Conservation (phyloP, 2,888 invertebrate genomes). For the Acanthopleura granulata region DNA sequence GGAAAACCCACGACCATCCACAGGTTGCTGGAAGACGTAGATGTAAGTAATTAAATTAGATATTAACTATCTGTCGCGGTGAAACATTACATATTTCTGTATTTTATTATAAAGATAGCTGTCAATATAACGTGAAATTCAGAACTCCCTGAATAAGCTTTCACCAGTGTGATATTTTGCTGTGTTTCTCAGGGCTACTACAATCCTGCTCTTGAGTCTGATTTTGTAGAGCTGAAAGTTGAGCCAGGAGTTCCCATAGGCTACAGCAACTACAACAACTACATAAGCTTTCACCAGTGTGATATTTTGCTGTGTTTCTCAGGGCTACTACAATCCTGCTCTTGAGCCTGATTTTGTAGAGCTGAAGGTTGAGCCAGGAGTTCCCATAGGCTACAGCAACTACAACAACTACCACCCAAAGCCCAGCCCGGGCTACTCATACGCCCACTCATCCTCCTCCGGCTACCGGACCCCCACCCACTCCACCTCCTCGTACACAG, state of each 20-base stretch:
- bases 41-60: too few species aligned
- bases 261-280: slow-evolving; percentile 18
- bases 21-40: too few species aligned
- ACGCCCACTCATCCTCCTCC: background rate
- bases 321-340: slow-evolving; percentile 13
- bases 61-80: too few species aligned
- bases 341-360: background rate
- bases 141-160: too few species aligned
- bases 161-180: too few species aligned
- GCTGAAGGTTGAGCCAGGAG: slow-evolving; percentile 9
- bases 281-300: too few species aligned
- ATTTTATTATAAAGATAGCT: too few species aligned
- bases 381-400: slow-evolving; percentile 17
- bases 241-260: slow-evolving; percentile 13
- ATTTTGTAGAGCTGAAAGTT: slow-evolving; percentile 3
- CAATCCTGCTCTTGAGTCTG: background rate
- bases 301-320: too few species aligned
- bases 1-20: too few species aligned
- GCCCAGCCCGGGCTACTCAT: slow-evolving; percentile 16
- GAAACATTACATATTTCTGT: too few species aligned
- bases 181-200: background rate
- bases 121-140: too few species aligned
- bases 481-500: slow-evolving; percentile 8
- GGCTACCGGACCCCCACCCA: slow-evolving; percentile 9
- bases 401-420: slow-evolving; percentile 8